Conservation (phyloP, 2,797 vertebrate genomes). For the Ceyx erithaca region DNA sequence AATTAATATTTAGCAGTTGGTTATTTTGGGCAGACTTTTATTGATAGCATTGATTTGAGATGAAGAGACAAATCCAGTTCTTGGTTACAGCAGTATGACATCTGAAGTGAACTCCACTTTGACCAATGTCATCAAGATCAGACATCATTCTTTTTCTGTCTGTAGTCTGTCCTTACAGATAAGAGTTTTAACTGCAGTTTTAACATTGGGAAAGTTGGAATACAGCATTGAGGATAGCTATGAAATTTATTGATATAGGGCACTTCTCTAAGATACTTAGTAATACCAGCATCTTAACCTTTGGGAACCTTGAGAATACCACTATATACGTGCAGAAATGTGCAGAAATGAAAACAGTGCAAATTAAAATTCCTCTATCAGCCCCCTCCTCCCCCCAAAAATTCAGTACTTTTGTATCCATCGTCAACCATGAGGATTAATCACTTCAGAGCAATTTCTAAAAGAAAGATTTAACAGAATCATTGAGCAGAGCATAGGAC, state of each 20-base stretch:
- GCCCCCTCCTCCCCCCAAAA: neutral
- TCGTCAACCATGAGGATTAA: slow-evolving; percentile 7
- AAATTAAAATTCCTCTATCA: neutral
- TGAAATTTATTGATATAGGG: neutral
- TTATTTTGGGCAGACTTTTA: slow-evolving; percentile 63
- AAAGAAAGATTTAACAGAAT: neutral
- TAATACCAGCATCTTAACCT: neutral
- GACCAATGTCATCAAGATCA: neutral
- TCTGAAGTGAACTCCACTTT: slow-evolving; percentile 41
- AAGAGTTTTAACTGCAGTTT: neutral
- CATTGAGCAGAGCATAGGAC: neutral
- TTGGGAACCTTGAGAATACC: neutral
- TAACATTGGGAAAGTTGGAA: neutral
- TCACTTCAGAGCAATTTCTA: slow-evolving; percentile 28
- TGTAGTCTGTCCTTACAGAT: neutral
- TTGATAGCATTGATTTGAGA: slow-evolving; percentile 56
- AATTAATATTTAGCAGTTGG: slow-evolving; percentile 73
- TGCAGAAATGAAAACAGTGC: neutral
- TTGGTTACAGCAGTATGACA: slow-evolving; percentile 23
- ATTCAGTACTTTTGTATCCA: neutral
- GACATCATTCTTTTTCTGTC: neutral
- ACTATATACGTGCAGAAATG: neutral
- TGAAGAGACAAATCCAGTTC: slow-evolving; percentile 32
- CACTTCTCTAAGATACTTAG: slow-evolving; percentile 3
- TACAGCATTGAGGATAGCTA: neutral